phyloP scores from a whole-genome alignment of 30 jellyfish, hydroid and myxozoan species.

The Thelohanellus kitauei region DNA sequence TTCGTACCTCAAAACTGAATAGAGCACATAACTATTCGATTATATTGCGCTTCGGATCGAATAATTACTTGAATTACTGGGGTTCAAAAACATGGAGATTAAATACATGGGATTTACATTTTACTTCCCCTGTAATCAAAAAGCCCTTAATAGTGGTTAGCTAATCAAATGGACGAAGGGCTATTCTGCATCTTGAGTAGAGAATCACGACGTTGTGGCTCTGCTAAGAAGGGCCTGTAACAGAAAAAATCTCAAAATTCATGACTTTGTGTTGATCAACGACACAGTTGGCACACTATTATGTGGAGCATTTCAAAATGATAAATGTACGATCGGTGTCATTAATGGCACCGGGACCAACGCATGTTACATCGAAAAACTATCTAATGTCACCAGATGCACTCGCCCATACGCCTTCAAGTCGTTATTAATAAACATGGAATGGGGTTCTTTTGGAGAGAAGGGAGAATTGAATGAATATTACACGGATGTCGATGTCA shows the following conservation, averaged over 20 bases:
- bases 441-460: slow-evolving; percentile 99
- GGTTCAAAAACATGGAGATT: slow-evolving; percentile 9
- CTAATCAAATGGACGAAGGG: slow-evolving; percentile 92
- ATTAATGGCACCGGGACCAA: no score
- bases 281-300: no score
- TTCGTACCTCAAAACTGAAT: slow-evolving; percentile 18
- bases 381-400: slow-evolving; percentile 23
- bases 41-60: slow-evolving; percentile 52
- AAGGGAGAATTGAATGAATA: slow-evolving; percentile 32
- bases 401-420: slow-evolving; percentile 21
- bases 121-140: slow-evolving; percentile 55
- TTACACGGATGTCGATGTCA: slow-evolving; percentile 23
- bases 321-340: no score
- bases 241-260: no score
- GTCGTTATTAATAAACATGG: slow-evolving; percentile 54
- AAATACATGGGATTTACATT: slow-evolving; percentile 69
- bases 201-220: slow-evolving; percentile 27
- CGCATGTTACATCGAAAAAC: slow-evolving; percentile 86
- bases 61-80: no score
- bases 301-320: no score
- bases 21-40: slow-evolving; percentile 37
- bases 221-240: no score
- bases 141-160: slow-evolving; percentile 39
- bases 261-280: no score
- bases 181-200: slow-evolving; percentile 55